Base-by-base conservation (phyloP, 2,113 vertebrate genomes). In the Lamprotornis superbus region DNA sequence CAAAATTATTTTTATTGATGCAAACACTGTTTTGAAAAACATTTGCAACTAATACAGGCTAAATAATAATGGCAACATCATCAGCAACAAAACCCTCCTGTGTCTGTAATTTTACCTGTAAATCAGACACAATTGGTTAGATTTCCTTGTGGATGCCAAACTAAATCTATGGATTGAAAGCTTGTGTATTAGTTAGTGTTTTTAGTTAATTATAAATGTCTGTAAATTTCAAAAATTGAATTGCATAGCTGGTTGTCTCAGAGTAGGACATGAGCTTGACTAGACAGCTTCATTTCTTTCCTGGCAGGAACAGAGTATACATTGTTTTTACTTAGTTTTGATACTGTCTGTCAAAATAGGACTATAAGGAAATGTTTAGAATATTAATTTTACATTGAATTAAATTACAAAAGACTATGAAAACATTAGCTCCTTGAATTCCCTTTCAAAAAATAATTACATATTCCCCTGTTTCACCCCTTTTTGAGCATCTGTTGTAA, bases 61-160 rank as follows among this genome's bases (percentile, higher is more conserved):
- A 60, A 83, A 53, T 73, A 83, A 55, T 53, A 64, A 44, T 31
- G 14, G n/a, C 39, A 71, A 31, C 33, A 67, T 25, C 24, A 60
- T 5, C 21, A 75, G 9, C 23, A 78, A 31, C 7, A 79, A 63
- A 76, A 74, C 1, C 12, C 22, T 77, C 1, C 18, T 7, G 1
- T 30, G 7, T n/a, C 46, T 76, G 39, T 22, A 44, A 68, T 92
- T 68, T 79, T 75, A 64, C 44, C 31, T 59, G 16, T 81, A 79
- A 78, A 59, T 84, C 39, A 75, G 18, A 39, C 23, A 33, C 5
- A 75, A 39, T 25, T 0, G 0, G 5, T 76, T 49, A 64, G 49
- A 83, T 68, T 67, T 93, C 39, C 59, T 52, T 42, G 25, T 0
- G 0, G 46, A 23, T 0, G 0, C 15, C 19, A 9, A 69, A 15